Evolutionary conservation across 2,113 vertebrate genomes (phyloP).

Genomic region (Phalacrocorax aristotelis): DNA sequence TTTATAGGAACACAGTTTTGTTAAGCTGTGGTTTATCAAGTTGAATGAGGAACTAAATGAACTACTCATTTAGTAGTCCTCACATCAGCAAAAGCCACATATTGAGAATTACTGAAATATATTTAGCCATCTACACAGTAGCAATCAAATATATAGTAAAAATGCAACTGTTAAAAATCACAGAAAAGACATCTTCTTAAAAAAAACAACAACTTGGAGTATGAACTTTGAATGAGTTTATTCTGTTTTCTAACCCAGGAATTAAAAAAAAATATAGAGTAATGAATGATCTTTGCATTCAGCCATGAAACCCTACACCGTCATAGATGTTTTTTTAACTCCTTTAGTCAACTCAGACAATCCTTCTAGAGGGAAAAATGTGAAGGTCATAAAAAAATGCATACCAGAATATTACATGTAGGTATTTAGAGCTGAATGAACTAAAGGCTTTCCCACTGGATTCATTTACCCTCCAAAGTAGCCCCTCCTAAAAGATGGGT

Average conservation of each 20-base stretch:
- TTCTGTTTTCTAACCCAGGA: neutral
- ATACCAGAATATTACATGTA: neutral
- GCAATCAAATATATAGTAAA: neutral
- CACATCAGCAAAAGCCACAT: neutral
- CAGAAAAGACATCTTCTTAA: neutral
- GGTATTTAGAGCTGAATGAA: neutral
- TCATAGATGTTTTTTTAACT: neutral
- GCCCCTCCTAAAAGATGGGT: neutral
- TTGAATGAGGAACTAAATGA: neutral
- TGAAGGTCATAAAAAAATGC: neutral
- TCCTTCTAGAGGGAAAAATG: slow-evolving; percentile 14
- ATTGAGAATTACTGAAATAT: neutral
- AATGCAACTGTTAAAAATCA: neutral
- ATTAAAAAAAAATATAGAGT: neutral
- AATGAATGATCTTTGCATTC: slow-evolving; percentile 1
- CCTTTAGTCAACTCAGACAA: neutral
- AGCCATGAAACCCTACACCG: neutral
- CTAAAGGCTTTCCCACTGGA: neutral
- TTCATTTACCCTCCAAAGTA: neutral
- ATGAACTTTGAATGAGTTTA: neutral
- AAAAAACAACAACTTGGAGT: neutral
- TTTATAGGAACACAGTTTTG: neutral
- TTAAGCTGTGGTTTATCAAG: neutral
- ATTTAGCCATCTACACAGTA: neutral
- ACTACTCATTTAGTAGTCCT: neutral